Evolutionary conservation across 92 coral and sea anemone species (phyloP).

Genomic region (Desmophyllum pertusum): DNA sequence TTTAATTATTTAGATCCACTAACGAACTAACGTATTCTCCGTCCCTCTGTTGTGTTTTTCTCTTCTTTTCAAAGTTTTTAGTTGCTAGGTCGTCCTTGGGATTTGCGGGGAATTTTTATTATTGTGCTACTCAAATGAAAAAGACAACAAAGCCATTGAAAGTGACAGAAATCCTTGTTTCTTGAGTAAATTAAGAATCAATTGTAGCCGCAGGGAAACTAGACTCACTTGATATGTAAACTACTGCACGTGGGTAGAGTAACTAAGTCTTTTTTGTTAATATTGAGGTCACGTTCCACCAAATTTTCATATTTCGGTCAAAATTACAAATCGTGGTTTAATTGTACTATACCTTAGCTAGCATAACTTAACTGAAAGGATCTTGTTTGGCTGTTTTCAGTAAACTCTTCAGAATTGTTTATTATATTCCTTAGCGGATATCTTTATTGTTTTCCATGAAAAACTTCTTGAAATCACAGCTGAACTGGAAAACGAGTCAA

Average conservation of each 20-base stretch:
- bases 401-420: not conserved
- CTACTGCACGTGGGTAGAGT: not conserved
- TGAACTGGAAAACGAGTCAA: constrained; percentile 5
- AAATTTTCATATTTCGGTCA: not conserved
- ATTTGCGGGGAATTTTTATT: constrained; percentile 26
- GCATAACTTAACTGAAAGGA: not conserved
- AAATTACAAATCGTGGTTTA: not conserved
- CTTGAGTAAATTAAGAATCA: constrained; percentile 6
- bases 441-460: not conserved
- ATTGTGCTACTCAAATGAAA: not conserved
- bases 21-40: not conserved
- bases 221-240: constrained; percentile 3
- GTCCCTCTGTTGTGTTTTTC: constrained; percentile 4
- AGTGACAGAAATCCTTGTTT: constrained; percentile 15
- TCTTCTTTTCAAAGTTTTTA: constrained; percentile 20
- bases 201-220: not conserved
- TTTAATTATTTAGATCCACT: constrained; percentile 23
- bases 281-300: not conserved
- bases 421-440: not conserved
- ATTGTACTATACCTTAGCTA: not conserved
- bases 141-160: constrained; percentile 14
- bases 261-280: too few relatives aligned
- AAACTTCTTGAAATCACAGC: constrained; percentile 5
- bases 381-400: not conserved
- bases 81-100: constrained; percentile 26